Base-by-base conservation (phyloP, 2,888 invertebrate species). In the Cerceris ruficornis region DNA sequence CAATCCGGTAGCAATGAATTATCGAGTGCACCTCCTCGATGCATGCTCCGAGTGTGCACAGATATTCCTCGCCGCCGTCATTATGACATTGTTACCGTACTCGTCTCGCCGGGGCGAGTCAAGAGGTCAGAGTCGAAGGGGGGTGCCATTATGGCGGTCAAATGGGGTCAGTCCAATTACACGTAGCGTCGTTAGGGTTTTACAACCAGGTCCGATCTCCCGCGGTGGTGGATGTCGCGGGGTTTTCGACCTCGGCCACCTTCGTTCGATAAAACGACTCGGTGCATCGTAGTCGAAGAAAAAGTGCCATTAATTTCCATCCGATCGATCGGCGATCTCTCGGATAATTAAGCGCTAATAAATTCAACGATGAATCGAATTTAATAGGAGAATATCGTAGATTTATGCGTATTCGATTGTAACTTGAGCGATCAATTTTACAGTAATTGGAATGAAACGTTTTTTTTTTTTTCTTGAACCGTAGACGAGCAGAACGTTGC, bases 131-230 rank as follows among this genome's bases (percentile, higher is more conserved):
- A 17, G 65, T 66, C 72, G 50, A 69, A 75, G 81, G 81, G 86
- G 84, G 82, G 81, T 87, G 81, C 85, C 83, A 90, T 91, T 90
- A 90, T 89, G 87, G 87, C 87, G 90, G 90, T 91, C 88, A 89
- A 90, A 90, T 77, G 87, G 88, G 88, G 90, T 91, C 90, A 89
- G 84, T 85, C 85, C 88, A 90, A 90, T 91, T 91, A 90, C 87
- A 86, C 80, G 75, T 75, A 73, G 77, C 83, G 79, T 84, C 82
- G 85, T 85, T 85, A 84, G 79, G 76, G 77, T 85, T 88, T 88
- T 84, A 83, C 79, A 81, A 78, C 65, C 69, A 60, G 70, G 67
- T 55, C 64, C 59, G 70, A 71, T 75, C 69, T 70, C 61, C 49
- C 66, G 52, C 41, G 65, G 50, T 54, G 65, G 46, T 60, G 66